Percentiles rank a stretch among this genome's conserved stretches.
These are phyloP conservation scores for Rhagologus leucostigma DNA, from an alignment of 2,113 vertebrate species.

Conservation along the genomic window DNA sequence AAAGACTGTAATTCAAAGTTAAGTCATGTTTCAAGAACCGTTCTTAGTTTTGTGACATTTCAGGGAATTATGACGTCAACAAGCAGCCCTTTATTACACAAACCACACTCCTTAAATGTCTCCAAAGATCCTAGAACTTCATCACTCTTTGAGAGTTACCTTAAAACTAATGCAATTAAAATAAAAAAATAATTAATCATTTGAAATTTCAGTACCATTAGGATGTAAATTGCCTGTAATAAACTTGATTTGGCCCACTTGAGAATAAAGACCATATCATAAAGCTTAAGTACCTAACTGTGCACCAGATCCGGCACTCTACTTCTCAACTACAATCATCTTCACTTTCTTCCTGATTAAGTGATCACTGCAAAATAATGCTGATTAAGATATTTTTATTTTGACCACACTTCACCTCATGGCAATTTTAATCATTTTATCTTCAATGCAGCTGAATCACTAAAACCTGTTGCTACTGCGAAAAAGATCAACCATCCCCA, in stretches of 20 bases:
- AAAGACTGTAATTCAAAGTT: neutral
- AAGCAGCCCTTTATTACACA: neutral
- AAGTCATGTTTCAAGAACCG: neutral
- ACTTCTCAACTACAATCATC: neutral
- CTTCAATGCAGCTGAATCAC: neutral
- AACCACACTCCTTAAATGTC: neutral
- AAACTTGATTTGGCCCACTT: constrained; percentile 24
- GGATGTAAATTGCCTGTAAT: constrained; percentile 5
- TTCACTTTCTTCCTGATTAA: constrained; percentile 13
- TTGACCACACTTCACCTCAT: neutral
- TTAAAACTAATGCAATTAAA: neutral
- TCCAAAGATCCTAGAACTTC: neutral
- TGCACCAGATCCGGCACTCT: constrained; percentile 1
- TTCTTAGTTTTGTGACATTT: neutral
- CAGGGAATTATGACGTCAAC: neutral
- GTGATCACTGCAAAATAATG: constrained; percentile 13
- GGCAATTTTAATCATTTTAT: neutral
- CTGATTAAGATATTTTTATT: constrained; percentile 35
- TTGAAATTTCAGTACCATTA: neutral
- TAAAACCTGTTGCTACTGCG: neutral
- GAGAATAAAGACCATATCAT: neutral
- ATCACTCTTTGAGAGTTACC: neutral
- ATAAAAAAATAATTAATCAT: neutral
- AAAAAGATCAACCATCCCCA: neutral
- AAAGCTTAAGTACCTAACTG: neutral